phyloP scores from a whole-genome alignment of 2,113 vertebrate species.

The Phasianus colchicus region DNA sequence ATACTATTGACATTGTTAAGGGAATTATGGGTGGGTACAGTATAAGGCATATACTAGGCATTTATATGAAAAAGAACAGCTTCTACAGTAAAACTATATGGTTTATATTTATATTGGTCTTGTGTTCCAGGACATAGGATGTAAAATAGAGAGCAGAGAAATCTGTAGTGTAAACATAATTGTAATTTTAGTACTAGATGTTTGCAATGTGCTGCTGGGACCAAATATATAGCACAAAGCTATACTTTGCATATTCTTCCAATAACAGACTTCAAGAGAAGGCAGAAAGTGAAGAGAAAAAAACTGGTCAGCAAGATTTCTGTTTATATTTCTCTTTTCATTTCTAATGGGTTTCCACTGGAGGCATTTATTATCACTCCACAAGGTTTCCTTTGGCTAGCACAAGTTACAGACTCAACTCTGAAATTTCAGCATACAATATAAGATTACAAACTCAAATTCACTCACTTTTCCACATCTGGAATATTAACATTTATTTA shows the following conservation, averaged over 20 bases:
- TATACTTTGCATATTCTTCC: background rate
- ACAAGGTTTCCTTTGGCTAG: background rate
- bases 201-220: background rate
- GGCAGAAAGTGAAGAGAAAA: background rate
- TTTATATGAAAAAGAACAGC: background rate
- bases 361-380: background rate
- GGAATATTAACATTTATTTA: background rate
- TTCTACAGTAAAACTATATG: background rate
- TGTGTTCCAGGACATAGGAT: background rate
- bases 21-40: rapidly evolving
- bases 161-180: background rate
- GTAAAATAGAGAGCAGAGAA: background rate
- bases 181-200: background rate
- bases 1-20: background rate
- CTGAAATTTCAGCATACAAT: background rate
- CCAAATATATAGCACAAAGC: background rate
- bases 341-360: background rate
- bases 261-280: background rate
- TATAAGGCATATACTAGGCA: background rate
- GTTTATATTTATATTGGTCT: background rate
- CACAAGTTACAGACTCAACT: background rate
- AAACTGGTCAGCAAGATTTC: conserved; percentile 13
- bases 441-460: background rate
- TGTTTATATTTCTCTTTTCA: conserved; percentile 7
- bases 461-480: background rate